Conservation (phyloP, 1,140 invertebrate genomes). For the Pogonomyrmex barbatus region DNA sequence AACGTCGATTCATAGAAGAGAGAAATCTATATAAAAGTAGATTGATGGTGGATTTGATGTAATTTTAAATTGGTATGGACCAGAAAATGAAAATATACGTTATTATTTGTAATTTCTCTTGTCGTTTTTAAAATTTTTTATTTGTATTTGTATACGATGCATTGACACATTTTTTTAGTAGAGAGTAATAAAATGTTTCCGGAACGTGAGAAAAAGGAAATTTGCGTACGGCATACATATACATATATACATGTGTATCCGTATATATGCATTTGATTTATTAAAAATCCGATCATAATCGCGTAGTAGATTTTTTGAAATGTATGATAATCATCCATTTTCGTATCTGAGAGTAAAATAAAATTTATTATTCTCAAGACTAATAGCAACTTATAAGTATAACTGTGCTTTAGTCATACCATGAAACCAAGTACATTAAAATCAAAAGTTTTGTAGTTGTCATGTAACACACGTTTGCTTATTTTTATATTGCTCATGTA, state of each 20-base stretch:
- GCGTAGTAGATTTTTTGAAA: conserved; percentile 1
- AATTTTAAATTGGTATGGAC: conserved; percentile 33
- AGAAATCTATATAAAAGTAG: conserved; percentile 15
- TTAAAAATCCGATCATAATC: conserved; percentile 39
- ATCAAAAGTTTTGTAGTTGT: conserved; percentile 32
- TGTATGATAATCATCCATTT: background rate
- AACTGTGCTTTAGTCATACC: conserved; percentile 29
- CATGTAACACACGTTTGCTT: conserved; percentile 23
- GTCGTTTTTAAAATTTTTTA: conserved; percentile 43
- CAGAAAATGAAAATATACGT: conserved; percentile 41
- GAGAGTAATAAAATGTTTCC: conserved; percentile 40
- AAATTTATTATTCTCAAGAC: background rate
- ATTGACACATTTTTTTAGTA: conserved; percentile 50
- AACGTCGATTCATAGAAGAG: background rate
- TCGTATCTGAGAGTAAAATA: conserved; percentile 40
- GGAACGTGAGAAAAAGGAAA: conserved; percentile 34
- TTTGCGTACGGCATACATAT: background rate
- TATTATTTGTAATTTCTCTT: conserved; percentile 42
- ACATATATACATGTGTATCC: conserved; percentile 7
- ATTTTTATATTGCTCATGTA: conserved; percentile 45
- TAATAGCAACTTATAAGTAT: conserved; percentile 19
- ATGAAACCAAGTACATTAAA: conserved; percentile 17
- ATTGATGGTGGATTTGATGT: background rate
- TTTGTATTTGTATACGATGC: conserved; percentile 49
- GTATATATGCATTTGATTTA: conserved; percentile 7